phyloP scores from a whole-genome alignment of 2,113 vertebrate species.

The Tragelaphus imberbis region DNA sequence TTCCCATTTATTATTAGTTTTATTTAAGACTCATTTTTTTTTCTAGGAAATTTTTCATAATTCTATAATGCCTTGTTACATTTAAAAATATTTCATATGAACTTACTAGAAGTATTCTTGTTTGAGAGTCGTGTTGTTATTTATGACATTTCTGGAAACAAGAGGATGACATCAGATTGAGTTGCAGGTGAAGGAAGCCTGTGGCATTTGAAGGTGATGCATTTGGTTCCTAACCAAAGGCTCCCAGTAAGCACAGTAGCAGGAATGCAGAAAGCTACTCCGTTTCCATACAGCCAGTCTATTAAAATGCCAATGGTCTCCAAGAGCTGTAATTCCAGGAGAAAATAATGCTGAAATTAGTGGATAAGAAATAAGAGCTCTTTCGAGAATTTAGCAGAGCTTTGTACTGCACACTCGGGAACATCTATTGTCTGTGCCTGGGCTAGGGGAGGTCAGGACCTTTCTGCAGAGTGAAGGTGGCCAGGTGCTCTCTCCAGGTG shows the following conservation, averaged over 20 bases:
- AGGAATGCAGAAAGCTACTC: neutral
- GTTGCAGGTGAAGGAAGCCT: neutral
- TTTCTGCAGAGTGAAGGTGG: neutral
- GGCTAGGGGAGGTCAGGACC: neutral
- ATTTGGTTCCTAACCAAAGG: neutral
- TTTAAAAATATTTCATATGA: neutral
- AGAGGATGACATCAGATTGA: accelerated
- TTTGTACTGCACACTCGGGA: neutral
- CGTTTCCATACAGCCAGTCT: neutral
- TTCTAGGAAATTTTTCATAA: neutral
- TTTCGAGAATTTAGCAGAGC: neutral
- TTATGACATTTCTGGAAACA: neutral
- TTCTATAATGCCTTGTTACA: neutral
- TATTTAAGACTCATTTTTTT: neutral
- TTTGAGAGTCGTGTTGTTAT: accelerated
- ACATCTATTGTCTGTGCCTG: neutral
- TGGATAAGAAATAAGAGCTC: conserved; percentile 27
- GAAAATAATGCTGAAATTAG: conserved; percentile 20
- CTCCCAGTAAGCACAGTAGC: accelerated
- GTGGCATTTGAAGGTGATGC: neutral
- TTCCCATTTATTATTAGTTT: neutral
- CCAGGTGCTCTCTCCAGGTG: accelerated
- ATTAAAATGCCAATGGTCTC: neutral
- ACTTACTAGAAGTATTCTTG: neutral
- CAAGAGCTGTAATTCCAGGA: neutral